Evolutionary conservation across 2,888 invertebrate species (phyloP), one percentile per base, ranked within the genome.

Genomic region (Coleophora flavipennella): DNA sequence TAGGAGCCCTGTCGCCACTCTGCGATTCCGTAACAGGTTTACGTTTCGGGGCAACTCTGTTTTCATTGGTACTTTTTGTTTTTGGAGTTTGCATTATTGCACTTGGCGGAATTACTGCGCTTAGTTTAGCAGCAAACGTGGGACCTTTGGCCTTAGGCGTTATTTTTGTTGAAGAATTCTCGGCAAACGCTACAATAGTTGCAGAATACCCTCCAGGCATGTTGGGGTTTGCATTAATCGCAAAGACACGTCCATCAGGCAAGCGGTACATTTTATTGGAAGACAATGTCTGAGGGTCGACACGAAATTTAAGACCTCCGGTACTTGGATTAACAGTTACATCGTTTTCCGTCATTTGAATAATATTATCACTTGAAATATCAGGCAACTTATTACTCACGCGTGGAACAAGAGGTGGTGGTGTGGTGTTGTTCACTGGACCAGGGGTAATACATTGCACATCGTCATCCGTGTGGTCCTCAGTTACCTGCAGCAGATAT

Each of bases 161-260:
- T 2, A 46, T 27, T 51, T 71, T 67, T 12, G 55, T 51, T 10
- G 53, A 44, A 12, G 55, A 37, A 29, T 51, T 55, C 41, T 84
- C 84, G 3, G 80, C 69, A 3, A 81, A 67, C 1, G 85, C 80
- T 9, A 85, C 85, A 41, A 85, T 85, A 2, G 85, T 85, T 20
- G 85, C 85, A 6, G 85, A 85, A 55, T 85, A 85, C 7, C 85
- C 85, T 2, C 85, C 85, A 1, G 85, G 85, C 84, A 85, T 84
- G 40, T 58, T 71, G 1, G 84, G 76, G 47, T 85, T 85, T 10
- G 77, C 58, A 47, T 84, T 85, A 12, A 85, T 85, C 10, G 85
- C 84, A 54, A 85, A 85, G 42, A 85, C 73, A 11, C 85, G 70
- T 0, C 85, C 85, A 50, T 85, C 85, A 3, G 85, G 85, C 34